phyloP scores from a whole-genome alignment of 2,888 invertebrate species.

The Chouioia cunea region DNA sequence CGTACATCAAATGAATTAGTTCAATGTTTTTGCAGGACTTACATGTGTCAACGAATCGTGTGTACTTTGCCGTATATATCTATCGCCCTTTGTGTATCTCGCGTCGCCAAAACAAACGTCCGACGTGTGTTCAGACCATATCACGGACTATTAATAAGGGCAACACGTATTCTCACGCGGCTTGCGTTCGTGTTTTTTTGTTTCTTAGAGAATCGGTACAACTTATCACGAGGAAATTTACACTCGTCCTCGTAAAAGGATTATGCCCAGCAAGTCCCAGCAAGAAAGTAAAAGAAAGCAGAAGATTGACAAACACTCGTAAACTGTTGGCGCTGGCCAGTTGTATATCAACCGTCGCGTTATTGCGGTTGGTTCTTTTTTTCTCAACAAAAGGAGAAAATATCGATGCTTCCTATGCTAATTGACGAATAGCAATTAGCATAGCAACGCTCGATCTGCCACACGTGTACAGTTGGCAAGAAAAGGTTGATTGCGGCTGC shows the following conservation, averaged over 20 bases:
- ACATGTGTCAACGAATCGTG: background rate
- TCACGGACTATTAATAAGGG: slow-evolving; percentile 26
- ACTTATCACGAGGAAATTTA: slow-evolving; percentile 1
- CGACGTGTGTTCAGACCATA: slow-evolving; percentile 19
- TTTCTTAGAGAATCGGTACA: too few species aligned
- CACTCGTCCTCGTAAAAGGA: background rate
- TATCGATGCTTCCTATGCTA: slow-evolving; percentile 66
- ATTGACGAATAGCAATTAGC: slow-evolving; percentile 63
- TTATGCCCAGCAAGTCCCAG: slow-evolving; percentile 41
- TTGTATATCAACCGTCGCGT: background rate
- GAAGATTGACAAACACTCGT: slow-evolving; percentile 11
- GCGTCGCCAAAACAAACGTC: slow-evolving; percentile 31
- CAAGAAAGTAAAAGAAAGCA: slow-evolving; percentile 19
- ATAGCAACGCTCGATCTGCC: slow-evolving; percentile 51
- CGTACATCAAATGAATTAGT: slow-evolving; percentile 18
- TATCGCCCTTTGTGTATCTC: slow-evolving; percentile 25
- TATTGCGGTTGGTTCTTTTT: slow-evolving; percentile 16
- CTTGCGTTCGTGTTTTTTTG: slow-evolving; percentile 1
- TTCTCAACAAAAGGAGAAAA: slow-evolving; percentile 37
- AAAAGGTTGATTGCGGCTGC: slow-evolving; percentile 36
- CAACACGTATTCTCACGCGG: slow-evolving; percentile 12
- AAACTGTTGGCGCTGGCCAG: background rate
- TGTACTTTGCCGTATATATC: slow-evolving; percentile 6
- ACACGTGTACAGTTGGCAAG: background rate
- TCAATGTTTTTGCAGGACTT: slow-evolving; percentile 13